Conservation (phyloP, 2,888 invertebrate genomes). For the Scrobipalpa atriplicella region DNA sequence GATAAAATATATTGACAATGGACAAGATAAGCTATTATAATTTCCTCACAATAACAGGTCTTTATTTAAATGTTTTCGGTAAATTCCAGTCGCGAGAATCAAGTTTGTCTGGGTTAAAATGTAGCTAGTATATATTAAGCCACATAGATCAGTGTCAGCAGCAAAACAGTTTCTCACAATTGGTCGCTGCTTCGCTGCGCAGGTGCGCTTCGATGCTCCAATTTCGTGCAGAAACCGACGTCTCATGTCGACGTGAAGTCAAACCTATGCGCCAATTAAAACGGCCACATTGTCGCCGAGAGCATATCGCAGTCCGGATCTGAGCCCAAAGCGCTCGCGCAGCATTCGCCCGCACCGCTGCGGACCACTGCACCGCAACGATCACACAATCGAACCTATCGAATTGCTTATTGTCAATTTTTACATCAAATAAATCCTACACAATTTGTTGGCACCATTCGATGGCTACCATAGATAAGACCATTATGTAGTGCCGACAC, state of each 20-base stretch:
- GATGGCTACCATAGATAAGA: constrained; percentile 52
- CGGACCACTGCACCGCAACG: constrained; percentile 1
- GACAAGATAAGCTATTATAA: constrained; percentile 12
- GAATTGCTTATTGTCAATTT: constrained; percentile 64
- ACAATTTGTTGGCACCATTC: constrained; percentile 70
- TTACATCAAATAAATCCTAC: constrained; percentile 64
- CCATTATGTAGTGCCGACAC: constrained; percentile 63
- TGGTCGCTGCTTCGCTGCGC: constrained; percentile 40
- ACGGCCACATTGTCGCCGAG: constrained; percentile 53
- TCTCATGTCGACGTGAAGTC: constrained; percentile 38
- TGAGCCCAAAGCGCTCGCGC: constrained; percentile 25
- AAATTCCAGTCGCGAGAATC: background rate
- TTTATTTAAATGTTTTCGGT: constrained; percentile 11
- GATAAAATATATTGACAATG: constrained; percentile 15
- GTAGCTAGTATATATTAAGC: background rate
- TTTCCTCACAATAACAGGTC: constrained; percentile 4
- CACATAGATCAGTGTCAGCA: constrained; percentile 23
- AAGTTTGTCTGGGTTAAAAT: constrained; percentile 4
- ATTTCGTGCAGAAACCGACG: constrained; percentile 43
- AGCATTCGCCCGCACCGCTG: constrained; percentile 22
- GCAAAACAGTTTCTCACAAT: constrained; percentile 1
- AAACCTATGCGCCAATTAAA: constrained; percentile 63
- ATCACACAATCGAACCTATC: constrained; percentile 44
- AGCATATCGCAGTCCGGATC: constrained; percentile 38
- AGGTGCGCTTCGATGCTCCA: constrained; percentile 41